Conservation (phyloP, 2,888 invertebrate genomes). For the Tinea pellionella region DNA sequence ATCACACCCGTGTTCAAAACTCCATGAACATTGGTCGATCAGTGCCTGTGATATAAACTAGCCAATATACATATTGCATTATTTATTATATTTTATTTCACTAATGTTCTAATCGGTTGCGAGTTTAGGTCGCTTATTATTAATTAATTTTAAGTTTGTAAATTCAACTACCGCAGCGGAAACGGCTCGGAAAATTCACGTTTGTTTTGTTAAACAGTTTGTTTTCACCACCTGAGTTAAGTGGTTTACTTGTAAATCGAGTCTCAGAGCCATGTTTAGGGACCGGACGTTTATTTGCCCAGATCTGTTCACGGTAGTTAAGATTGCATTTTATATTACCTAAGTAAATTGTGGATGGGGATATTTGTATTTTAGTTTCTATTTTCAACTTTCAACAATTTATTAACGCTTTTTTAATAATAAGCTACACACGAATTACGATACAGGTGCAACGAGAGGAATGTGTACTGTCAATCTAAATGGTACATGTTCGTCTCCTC, state of each 20-base stretch:
- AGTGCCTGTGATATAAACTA: neutral
- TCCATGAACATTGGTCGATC: too few species aligned
- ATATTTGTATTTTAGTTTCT: too few species aligned
- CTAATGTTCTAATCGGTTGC: too few species aligned
- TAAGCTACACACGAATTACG: neutral
- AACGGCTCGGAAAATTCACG: neutral
- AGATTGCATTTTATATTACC: neutral
- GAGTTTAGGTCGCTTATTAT: too few species aligned
- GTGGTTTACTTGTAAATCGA: neutral
- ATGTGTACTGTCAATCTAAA: too few species aligned
- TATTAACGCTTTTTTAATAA: neutral
- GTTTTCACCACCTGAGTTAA: neutral
- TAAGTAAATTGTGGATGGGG: neutral
- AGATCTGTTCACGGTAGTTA: neutral
- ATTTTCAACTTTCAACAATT: neutral
- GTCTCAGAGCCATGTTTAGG: neutral
- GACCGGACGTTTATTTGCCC: neutral
- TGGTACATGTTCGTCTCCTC: too few species aligned
- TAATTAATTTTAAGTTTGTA: too few species aligned
- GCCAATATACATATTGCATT: too few species aligned
- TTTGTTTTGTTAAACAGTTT: neutral
- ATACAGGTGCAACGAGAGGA: too few species aligned
- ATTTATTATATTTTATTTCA: too few species aligned
- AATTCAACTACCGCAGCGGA: neutral
- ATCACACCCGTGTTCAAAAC: too few species aligned